Evolutionary conservation across 2,888 invertebrate genomes (phyloP), one percentile per base, ranked within the genome.

Genomic region (Kuschelorhynchus macadamiae): DNA sequence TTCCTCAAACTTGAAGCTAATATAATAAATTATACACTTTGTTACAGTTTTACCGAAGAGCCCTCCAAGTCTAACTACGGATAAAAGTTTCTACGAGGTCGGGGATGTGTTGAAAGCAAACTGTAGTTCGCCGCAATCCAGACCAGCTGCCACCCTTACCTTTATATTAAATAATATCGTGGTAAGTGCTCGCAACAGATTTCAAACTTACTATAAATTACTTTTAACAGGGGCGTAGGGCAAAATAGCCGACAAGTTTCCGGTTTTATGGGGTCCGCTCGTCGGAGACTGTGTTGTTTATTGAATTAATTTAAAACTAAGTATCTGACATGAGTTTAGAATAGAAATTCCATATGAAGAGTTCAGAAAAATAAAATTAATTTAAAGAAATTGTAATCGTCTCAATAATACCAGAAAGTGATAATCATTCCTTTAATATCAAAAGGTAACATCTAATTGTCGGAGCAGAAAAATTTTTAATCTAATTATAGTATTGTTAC

Each of bases 41-140:
- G 57, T 84, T 90, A 81, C 87, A 93, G 93, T 90, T 70, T 83
- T 91, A 70, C 93, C 93, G 25, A 85, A 87, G 57, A 84, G 85
- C 64, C 87, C 88, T 41, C 93, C 93, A 9, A 85, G 86, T 63
- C 85, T 94, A 74, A 86, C 86, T 74, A 88, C 92, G 21, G 92
- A 93, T 76, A 89, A 90, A 74, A 88, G 88, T 67, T 89, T 89
- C 71, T 94, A 94, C 82, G 89, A 90, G 78, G 88, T 90, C 0
- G 92, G 93, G 1, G 93, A 94, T 82, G 85, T 87, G 42, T 84
- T 94, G 70, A 86, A 86, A 71, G 93, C 92, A 53, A 94, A 94
- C 85, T 94, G 94, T 85, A 90, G 91, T n/a, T 90, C 92, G 5
- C 88, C 90, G n/a, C 90, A 92, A 11, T 92, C 93, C 12, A 88